These are phyloP conservation scores for Phenacoccus solenopsis DNA, from an alignment of 1,140 invertebrate genomes.

Conservation along the genomic window DNA sequence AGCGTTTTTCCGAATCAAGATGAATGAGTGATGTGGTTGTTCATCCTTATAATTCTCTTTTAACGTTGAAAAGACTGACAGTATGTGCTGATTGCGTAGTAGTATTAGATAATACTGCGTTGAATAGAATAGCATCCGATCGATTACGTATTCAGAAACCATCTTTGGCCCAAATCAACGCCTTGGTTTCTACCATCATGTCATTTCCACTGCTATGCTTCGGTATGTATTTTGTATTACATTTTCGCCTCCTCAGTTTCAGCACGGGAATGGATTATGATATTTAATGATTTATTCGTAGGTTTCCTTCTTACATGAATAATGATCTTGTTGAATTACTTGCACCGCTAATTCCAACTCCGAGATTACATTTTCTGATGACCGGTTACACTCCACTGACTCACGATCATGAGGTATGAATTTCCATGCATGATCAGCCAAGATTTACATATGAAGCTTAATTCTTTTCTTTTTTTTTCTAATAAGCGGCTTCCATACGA, in stretches of 20 bases:
- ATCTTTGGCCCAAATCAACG: slow-evolving; percentile 94
- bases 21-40: slow-evolving; percentile 96
- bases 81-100: slow-evolving; percentile 97
- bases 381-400: slow-evolving; percentile 94
- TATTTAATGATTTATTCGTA: slow-evolving; percentile 33
- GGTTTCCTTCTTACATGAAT: slow-evolving; percentile 98
- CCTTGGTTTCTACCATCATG: slow-evolving; percentile 96
- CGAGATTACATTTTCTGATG: slow-evolving; percentile 94
- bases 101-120: slow-evolving; percentile 90
- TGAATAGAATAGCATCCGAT: slow-evolving; percentile 94
- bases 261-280: too few relatives aligned
- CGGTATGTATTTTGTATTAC: slow-evolving; percentile 38
- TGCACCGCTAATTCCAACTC: slow-evolving; percentile 91
- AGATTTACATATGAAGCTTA: too few relatives aligned
- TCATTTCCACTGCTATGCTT: slow-evolving; percentile 86
- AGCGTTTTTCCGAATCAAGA: slow-evolving; percentile 98
- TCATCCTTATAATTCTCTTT: slow-evolving; percentile 94
- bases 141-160: slow-evolving; percentile 90
- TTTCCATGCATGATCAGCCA: too few relatives aligned
- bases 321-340: slow-evolving; percentile 94
- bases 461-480: too few relatives aligned
- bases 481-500: slow-evolving; percentile 64
- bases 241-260: too few relatives aligned
- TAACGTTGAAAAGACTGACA: slow-evolving; percentile 88
- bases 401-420: slow-evolving; percentile 61